Base-by-base conservation (phyloP, 2,888 invertebrate species). In the Drepana falcataria region DNA sequence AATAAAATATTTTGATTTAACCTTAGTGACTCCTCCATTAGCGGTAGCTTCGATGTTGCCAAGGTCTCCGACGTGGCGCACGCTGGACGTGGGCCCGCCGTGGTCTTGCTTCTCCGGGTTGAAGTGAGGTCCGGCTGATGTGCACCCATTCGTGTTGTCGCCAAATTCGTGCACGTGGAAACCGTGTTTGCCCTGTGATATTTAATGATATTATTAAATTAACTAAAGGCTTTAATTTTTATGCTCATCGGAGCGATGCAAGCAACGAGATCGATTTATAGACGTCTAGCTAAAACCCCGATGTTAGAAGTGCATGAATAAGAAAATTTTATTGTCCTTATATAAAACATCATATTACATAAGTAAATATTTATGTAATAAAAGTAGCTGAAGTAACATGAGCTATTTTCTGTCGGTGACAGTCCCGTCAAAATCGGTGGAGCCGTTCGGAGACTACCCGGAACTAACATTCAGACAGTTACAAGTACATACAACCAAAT, bases 91-190 rank as follows among this genome's bases (percentile, higher is more conserved):
- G 0, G 98, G 98, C 0, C 93, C 96, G 9, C 97, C 99, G 75
- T 99, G 99, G 0, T 95, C 95, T 69, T 93, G 93, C 66, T 93
- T 93, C 51, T 83, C 65, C 0, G 98, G 98, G 88, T 99, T 99
- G 89, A 96, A 99, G 88, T 99, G 99, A 0, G 96, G 91, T 0
- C 98, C 99, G 44, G 98, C 97, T 47, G 97, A 97, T n/a, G 95
- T 96, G 85, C 99, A 99, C 0, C 97, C 97, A 79, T 98, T 97
- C 37, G 98, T 97, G 77, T 96, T 97, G 87, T 98, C 98, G 0
- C 99, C 99, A 78, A 97, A 98, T 89, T 99, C 97, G 80, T 99
- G 99, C 59, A 99, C 94, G 79, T 99, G 99, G 91, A 99, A 98
- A 35, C 97, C 97, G 77, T 98, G 96, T 58, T 80, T 75, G 51